Evolutionary conservation across 2,113 vertebrate species (phyloP), one percentile per base, ranked within the genome.

Genomic region (Pelecanoides urinatrix): DNA sequence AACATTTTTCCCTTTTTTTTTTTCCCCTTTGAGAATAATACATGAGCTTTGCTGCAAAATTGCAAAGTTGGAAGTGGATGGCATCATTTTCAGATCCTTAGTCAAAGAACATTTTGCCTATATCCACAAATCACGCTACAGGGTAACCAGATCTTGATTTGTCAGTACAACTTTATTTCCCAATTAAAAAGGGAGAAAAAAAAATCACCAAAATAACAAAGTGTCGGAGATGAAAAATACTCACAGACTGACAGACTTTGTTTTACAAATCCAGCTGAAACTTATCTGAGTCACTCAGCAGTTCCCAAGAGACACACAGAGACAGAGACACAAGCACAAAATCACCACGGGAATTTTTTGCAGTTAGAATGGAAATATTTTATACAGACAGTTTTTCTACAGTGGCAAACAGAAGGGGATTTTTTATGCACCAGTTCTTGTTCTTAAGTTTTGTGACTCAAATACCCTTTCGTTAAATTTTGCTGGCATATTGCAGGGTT

Each of bases 211-310:
- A 95, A 89, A 68, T 34, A 91, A 74, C 30, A 3, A 73, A 90
- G 56, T 78, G 40, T 53, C 14, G 8, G 53, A 63, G 73, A 85
- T 49, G 25, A 87, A 86, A 81, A 89, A 72, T 53, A 73, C 70
- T 88, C 71, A 16, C 55, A 94, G 92, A 50, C 73, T 66, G 88
- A 89, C 80, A 91, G 89, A 92, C 55, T 89, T 82, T 62, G 66
- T 50, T 94, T 89, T 79, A 89, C 0, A 0, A 87, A 85, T 63
- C 70, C 89, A 90, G 42, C 62, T 92, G 80, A 97, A 96, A 94
- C 84, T 97, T 92, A 66, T 81, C 86, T 89, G 90, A 95, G 94
- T 95, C 95, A 95, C 74, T 92, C 81, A 82, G 87, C 77, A 82
- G 53, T 4, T 95, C 96, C 89, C 94, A 47, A 66, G 89, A 86